These are phyloP conservation scores for Cebus imitator DNA, from an alignment of 2,113 vertebrate genomes.

Conservation along the genomic window DNA sequence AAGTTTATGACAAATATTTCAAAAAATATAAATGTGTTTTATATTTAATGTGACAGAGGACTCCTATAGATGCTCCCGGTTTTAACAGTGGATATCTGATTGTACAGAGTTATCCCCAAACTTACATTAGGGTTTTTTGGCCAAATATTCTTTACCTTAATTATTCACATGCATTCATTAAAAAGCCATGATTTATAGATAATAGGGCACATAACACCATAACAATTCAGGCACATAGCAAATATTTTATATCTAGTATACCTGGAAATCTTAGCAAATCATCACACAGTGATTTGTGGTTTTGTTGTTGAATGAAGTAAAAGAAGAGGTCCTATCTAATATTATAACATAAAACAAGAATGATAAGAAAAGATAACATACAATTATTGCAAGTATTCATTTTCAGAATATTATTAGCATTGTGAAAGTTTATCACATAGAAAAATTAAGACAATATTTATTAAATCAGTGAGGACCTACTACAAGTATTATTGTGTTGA, in stretches of 20 bases:
- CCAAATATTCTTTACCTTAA: neutral
- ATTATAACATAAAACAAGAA: neutral
- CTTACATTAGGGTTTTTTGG: neutral
- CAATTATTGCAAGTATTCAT: neutral
- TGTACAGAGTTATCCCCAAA: neutral
- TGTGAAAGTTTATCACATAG: neutral
- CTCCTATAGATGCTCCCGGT: too few species aligned
- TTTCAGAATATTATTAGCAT: neutral
- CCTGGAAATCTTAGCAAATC: neutral
- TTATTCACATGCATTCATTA: neutral
- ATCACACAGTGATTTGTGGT: neutral
- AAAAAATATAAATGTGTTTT: neutral
- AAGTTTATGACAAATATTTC: neutral
- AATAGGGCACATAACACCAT: neutral
- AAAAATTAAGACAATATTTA: neutral
- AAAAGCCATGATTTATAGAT: neutral
- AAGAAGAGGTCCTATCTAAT: neutral
- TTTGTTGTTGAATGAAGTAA: neutral
- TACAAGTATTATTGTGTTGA: neutral
- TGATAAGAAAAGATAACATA: neutral
- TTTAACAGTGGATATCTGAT: neutral
- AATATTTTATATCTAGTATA: neutral
- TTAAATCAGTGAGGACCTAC: neutral
- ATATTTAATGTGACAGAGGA: neutral
- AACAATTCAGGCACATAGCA: neutral